phyloP scores from a whole-genome alignment of 2,888 invertebrate genomes.

The Cordilura impudica region DNA sequence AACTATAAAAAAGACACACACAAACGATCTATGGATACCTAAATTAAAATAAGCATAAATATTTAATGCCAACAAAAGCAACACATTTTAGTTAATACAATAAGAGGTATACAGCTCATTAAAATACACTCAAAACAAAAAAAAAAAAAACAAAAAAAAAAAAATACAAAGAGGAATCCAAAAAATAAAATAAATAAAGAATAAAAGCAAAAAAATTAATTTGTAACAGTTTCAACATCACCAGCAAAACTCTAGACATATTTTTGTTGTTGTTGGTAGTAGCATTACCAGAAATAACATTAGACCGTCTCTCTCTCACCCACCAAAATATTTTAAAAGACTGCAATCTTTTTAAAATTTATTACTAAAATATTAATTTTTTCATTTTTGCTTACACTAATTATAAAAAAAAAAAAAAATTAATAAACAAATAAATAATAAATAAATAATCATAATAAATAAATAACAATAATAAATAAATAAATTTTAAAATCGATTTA shows the following conservation, averaged over 20 bases:
- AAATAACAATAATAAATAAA: too few species aligned
- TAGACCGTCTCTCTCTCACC: too few species aligned
- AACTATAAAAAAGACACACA: not conserved
- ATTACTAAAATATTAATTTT: too few species aligned
- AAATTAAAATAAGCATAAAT: constrained; percentile 58
- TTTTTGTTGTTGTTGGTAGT: not conserved
- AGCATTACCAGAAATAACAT: not conserved
- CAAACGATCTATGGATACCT: constrained; percentile 16
- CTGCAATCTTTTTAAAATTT: too few species aligned
- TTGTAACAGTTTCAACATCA: not conserved
- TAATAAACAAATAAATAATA: too few species aligned
- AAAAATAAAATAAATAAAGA: not conserved
- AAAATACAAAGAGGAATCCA: not conserved
- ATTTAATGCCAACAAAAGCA: constrained; percentile 50
- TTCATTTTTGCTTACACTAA: too few species aligned
- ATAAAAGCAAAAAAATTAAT: not conserved
- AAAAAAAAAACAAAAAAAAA: constrained; percentile 5
- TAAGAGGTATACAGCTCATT: constrained; percentile 35
- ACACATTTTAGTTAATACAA: constrained; percentile 17
- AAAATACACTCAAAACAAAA: constrained; percentile 35
- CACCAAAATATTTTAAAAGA: too few species aligned
- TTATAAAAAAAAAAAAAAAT: too few species aligned
- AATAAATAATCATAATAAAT: too few species aligned
- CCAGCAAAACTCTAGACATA: not conserved
- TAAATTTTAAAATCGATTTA: too few species aligned